Conservation (phyloP, 2,797 vertebrate species). For the Cyprinodon diabolis region DNA sequence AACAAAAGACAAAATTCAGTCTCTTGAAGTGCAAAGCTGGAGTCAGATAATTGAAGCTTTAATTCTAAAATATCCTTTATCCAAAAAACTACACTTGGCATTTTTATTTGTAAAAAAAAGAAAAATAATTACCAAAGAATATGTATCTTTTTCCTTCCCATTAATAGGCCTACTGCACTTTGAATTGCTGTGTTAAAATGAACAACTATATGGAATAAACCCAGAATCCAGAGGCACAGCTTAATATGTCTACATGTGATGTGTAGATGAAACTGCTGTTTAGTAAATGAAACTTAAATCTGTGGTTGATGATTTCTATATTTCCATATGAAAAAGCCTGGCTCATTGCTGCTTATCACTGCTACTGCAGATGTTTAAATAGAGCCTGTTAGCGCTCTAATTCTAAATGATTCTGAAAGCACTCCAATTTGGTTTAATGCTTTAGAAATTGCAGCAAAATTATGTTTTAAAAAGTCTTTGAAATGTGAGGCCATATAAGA, state of each 20-base stretch:
- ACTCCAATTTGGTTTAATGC: conserved; percentile 37
- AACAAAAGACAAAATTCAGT: too few relatives aligned
- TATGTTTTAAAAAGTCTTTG: not conserved
- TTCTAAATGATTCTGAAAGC: conserved; percentile 30
- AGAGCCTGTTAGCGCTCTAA: conserved; percentile 10
- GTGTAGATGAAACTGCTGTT: conserved; percentile 41
- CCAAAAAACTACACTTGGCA: too few relatives aligned
- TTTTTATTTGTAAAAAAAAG: too few relatives aligned
- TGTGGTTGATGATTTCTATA: conserved; percentile 45
- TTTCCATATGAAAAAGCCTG: conserved; percentile 43
- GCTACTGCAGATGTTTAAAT: conserved; percentile 24
- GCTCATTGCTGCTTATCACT: conserved; percentile 39
- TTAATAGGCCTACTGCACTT: too few relatives aligned
- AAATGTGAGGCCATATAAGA: conserved; percentile 34
- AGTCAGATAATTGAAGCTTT: too few relatives aligned
- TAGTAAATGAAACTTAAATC: conserved; percentile 40
- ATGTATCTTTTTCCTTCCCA: not conserved
- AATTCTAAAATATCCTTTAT: too few relatives aligned
- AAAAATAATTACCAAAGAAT: too few relatives aligned
- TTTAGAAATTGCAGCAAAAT: conserved; percentile 10
- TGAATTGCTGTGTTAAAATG: not conserved
- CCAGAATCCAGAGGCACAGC: conserved; percentile 26
- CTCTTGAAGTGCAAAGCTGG: too few relatives aligned
- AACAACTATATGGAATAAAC: not conserved
- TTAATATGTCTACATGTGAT: conserved; percentile 26